Evolutionary conservation across 1,140 invertebrate species (phyloP).

Genomic region (Drosophila subobscura): DNA sequence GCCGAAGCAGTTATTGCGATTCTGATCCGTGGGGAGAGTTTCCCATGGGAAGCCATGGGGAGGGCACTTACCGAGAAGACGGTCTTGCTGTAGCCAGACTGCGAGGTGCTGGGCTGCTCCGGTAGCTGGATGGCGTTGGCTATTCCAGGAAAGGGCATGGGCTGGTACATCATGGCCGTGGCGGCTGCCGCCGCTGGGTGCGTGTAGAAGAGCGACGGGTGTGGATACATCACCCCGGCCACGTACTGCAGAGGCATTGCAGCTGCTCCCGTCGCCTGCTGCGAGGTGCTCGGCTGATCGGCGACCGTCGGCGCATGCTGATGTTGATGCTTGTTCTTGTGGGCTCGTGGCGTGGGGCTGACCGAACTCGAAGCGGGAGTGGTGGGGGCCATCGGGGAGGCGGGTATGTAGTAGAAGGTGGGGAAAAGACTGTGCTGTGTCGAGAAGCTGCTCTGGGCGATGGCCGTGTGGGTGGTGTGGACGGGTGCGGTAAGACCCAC

Average conservation of each 20-base stretch:
- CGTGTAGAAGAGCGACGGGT: slow-evolving; percentile 79
- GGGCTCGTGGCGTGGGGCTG: slow-evolving; percentile 3
- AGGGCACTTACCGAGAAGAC: slow-evolving; percentile 50
- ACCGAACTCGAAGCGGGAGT: slow-evolving; percentile 5
- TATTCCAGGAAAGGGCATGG: slow-evolving; percentile 70
- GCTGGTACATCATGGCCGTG: slow-evolving; percentile 78
- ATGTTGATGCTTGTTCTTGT: slow-evolving; percentile 8
- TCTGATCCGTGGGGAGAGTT: neutral
- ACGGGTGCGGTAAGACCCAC: slow-evolving; percentile 84
- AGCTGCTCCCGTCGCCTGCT: slow-evolving; percentile 51
- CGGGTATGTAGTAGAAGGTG: slow-evolving; percentile 86
- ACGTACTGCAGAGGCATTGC: slow-evolving; percentile 84
- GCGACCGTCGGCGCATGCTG: slow-evolving; percentile 23
- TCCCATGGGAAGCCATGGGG: neutral
- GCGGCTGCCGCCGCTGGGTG: slow-evolving; percentile 74
- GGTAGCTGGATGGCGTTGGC: slow-evolving; percentile 56
- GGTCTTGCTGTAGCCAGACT: slow-evolving; percentile 41
- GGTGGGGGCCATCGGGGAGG: slow-evolving; percentile 49
- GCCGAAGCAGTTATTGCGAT: neutral
- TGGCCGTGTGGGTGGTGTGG: slow-evolving; percentile 77
- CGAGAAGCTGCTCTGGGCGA: slow-evolving; percentile 71
- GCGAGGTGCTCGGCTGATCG: slow-evolving; percentile 58
- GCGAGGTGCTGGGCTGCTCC: slow-evolving; percentile 34
- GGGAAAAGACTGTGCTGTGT: slow-evolving; percentile 67
- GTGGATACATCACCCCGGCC: slow-evolving; percentile 85